A percentile compares a stretch with the other conserved stretches of the same genome.
These are phyloP conservation scores for Irena cyanogastra DNA, from an alignment of 2,113 vertebrate genomes.

Conservation along the genomic window DNA sequence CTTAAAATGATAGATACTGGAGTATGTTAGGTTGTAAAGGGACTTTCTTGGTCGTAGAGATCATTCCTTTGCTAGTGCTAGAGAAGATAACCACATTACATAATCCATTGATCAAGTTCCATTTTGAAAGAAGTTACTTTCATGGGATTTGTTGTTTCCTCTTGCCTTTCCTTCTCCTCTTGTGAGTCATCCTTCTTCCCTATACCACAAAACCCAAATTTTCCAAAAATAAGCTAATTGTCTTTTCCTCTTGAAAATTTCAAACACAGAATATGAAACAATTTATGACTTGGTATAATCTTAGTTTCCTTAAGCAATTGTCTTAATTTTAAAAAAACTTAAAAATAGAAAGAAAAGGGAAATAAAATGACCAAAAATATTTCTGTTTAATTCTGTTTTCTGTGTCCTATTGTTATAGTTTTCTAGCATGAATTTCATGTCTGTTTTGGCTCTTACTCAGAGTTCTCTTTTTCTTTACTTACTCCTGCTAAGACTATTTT, in stretches of 20 bases:
- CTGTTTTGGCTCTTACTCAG: not conserved
- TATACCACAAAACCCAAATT: not conserved
- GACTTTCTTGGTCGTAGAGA: not conserved
- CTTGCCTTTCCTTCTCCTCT: not conserved
- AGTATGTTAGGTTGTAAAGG: not conserved
- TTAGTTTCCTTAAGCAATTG: not conserved
- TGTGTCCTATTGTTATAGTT: not conserved
- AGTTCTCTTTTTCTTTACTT: not conserved
- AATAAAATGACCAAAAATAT: not conserved
- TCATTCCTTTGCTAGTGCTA: constrained; percentile 4
- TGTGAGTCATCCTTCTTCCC: not conserved
- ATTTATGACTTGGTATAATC: not conserved
- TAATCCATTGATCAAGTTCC: constrained; percentile 5
- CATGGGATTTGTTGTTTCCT: not conserved
- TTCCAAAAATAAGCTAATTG: not conserved
- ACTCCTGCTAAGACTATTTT: not conserved
- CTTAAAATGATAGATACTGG: not conserved
- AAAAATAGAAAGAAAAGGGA: not conserved
- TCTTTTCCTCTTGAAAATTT: not conserved
- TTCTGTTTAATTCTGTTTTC: not conserved
- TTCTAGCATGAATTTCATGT: not conserved
- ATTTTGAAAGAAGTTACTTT: constrained; percentile 12
- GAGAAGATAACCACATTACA: not conserved
- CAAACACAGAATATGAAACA: not conserved
- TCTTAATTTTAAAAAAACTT: not conserved